Evolutionary conservation across 2,888 invertebrate species (phyloP).

Genomic region (Yponomeuta evonymella): DNA sequence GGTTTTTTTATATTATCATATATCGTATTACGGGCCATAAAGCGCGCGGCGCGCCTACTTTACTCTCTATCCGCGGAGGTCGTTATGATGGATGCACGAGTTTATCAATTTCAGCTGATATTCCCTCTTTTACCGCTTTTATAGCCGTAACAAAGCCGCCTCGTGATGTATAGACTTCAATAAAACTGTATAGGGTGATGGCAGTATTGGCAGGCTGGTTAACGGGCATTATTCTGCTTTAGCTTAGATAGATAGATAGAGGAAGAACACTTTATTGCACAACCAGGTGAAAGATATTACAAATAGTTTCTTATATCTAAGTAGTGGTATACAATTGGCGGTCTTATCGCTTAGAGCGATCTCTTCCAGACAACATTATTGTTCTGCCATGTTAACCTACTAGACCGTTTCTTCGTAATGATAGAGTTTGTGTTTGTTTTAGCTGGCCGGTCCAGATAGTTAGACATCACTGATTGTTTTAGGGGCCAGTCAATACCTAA

Average conservation of each 20-base stretch:
- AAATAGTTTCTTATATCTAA: too few species aligned
- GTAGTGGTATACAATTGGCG: too few species aligned
- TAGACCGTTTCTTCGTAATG: neutral
- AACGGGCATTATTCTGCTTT: neutral
- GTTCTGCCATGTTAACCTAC: neutral
- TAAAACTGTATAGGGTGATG: neutral
- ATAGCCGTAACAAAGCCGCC: neutral
- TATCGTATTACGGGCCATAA: neutral
- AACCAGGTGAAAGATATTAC: too few species aligned
- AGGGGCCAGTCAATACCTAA: too few species aligned
- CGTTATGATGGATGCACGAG: conserved; percentile 1
- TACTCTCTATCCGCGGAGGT: neutral
- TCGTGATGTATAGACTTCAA: neutral
- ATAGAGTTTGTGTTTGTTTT: neutral
- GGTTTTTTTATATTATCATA: neutral
- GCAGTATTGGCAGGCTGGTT: neutral
- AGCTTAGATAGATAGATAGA: neutral
- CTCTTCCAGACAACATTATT: neutral
- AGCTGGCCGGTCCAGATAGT: too few species aligned
- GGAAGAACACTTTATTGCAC: too few species aligned
- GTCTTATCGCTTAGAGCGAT: too few species aligned
- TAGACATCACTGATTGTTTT: too few species aligned
- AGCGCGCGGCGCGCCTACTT: neutral
- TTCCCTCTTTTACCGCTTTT: neutral
- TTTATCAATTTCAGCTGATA: neutral